Evolutionary conservation across 2,113 vertebrate species (phyloP), one percentile per base, ranked within the genome.

Genomic region (Malurus melanocephalus): DNA sequence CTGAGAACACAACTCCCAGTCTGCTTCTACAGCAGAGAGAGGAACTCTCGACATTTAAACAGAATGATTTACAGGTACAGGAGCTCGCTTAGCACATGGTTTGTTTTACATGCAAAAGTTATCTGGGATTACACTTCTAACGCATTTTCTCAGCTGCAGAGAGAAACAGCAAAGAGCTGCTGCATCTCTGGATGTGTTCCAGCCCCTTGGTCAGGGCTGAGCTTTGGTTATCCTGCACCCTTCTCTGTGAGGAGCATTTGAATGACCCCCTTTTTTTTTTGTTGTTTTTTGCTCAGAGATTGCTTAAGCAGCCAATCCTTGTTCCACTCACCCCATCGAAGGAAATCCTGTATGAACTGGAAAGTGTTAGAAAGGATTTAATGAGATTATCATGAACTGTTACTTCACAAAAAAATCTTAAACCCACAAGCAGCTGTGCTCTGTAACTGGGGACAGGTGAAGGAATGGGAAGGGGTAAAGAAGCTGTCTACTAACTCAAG

Each of bases 311-410:
- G 73, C 53, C 89, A 91, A 22, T 90, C 57, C 51, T 84, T 11
- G 10, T 66, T 80, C 38, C 61, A 17, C 60, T 93, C 32, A 12
- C 38, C 33, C 40, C 3, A 2, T 72, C 0, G 15, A 92, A 96
- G 90, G 89, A 96, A 95, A 93, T 94, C 91, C 80, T 96, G 68
- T 89, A 61, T 93, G 91, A 94, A 92, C 95, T 95, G 65, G 85
- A 89, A 92, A 97, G 94, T 95, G 93, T 97, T 96, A 94, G 89
- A 97, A 95, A 97, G 93, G 96, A 95, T 97, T 97, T 97, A 95
- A 94, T 90, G 91, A 96, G 96, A 96, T 94, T 97, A 96, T 97
- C 87, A 94, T 96, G 97, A 97, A 97, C 95, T 97, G 91, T 96
- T 97, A 95, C 91, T 98, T 98, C 94, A 97, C 95, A 73, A 97